Conservation (phyloP, 2,888 invertebrate genomes). For the Automeris io region DNA sequence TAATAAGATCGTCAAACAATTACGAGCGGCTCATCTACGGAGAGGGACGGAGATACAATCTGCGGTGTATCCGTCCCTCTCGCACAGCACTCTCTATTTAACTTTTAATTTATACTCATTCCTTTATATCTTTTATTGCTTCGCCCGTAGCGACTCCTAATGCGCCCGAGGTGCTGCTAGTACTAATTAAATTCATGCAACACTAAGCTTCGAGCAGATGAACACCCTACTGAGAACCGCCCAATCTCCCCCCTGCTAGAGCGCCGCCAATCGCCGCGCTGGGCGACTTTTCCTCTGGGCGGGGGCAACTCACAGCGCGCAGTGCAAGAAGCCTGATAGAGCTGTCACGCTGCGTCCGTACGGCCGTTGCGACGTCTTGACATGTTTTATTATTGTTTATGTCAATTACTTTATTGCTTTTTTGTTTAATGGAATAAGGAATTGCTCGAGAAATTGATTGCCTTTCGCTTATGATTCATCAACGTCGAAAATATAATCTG, state of each 20-base stretch:
- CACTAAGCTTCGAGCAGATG: conserved; percentile 60
- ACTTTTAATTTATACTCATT: conserved; percentile 78
- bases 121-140: conserved; percentile 78
- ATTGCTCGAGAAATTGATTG: conserved; percentile 75
- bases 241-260: conserved; percentile 14
- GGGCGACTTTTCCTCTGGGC: conserved; percentile 20
- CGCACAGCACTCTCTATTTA: conserved; percentile 67
- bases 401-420: conserved; percentile 77
- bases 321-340: conserved; percentile 70
- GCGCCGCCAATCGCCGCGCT: conserved; percentile 16
- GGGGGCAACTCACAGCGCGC: conserved; percentile 39
- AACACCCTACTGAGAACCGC: conserved; percentile 11
- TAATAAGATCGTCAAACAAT: conserved; percentile 78
- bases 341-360: conserved; percentile 72
- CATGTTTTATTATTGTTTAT: conserved; percentile 78
- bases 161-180: conserved; percentile 74
- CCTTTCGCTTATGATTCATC: conserved; percentile 75
- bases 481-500: conserved; percentile 70
- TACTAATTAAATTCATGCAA: conserved; percentile 78
- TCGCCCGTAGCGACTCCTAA: conserved; percentile 77
- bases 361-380: conserved; percentile 72
- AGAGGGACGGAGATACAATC: conserved; percentile 28
- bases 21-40: conserved; percentile 58
- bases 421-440: conserved; percentile 76
- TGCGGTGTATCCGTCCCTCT: conserved; percentile 32